phyloP scores from a whole-genome alignment of 2,113 vertebrate genomes.

The Tachysurus fulvidraco region DNA sequence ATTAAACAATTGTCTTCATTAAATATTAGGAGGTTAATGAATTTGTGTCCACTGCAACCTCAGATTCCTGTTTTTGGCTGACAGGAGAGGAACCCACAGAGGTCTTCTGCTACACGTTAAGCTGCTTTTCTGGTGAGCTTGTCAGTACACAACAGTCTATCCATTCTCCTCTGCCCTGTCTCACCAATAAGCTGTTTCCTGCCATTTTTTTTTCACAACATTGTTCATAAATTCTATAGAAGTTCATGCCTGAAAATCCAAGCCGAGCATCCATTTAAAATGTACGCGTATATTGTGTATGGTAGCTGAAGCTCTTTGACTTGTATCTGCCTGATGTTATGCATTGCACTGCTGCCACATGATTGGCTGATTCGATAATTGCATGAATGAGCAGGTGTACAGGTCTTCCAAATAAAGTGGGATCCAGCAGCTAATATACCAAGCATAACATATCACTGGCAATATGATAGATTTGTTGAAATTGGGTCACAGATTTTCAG shows the following conservation, averaged over 20 bases:
- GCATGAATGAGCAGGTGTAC: background rate
- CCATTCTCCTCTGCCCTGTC: background rate
- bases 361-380: slow-evolving; percentile 1
- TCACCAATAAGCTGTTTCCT: no score
- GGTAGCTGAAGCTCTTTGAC: background rate
- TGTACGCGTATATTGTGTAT: background rate
- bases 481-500: background rate
- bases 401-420: background rate
- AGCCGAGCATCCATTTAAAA: background rate
- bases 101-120: background rate
- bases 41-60: no score
- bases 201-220: background rate
- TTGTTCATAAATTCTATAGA: background rate
- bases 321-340: background rate
- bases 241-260: background rate
- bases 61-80: no score
- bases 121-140: background rate
- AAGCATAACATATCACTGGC: slow-evolving; percentile 2
- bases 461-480: slow-evolving; percentile 6
- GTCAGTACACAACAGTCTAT: no score
- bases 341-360: background rate
- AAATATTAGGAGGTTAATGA: no score
- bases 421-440: background rate
- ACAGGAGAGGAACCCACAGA: no score
- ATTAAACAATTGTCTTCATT: no score